Percentiles rank a stretch among this genome's conserved stretches.
Conservation (phyloP, 2,888 invertebrate genomes). For the Chrysina gloriosa region DNA sequence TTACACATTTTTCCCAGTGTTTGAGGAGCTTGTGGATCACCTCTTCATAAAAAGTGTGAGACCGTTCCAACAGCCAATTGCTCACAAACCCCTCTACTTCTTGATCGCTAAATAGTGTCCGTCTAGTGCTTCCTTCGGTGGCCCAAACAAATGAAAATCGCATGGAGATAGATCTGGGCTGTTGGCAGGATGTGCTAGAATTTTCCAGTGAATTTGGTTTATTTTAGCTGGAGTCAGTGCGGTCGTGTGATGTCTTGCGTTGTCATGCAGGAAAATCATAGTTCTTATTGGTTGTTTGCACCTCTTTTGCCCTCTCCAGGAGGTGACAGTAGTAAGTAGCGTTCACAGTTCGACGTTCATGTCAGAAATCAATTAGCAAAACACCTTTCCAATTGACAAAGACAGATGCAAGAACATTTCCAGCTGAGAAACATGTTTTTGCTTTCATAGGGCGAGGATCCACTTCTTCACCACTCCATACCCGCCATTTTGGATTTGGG, state of each 20-base stretch:
- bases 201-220: too few species aligned
- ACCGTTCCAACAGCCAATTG: too few species aligned
- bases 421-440: not conserved
- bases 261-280: not conserved
- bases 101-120: not conserved
- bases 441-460: slow-evolving; percentile 1
- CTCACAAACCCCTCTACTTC: too few species aligned
- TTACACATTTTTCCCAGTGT: too few species aligned
- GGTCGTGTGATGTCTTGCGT: not conserved
- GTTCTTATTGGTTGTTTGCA: not conserved
- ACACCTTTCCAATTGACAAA: not conserved
- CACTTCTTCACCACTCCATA: slow-evolving; percentile 14
- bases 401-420: not conserved
- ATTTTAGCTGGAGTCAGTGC: not conserved
- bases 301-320: not conserved
- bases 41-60: too few species aligned
- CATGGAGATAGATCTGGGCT: not conserved
- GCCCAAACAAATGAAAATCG: not conserved
- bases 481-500: too few species aligned
- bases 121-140: not conserved
- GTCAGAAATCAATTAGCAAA: not conserved
- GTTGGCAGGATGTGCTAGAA: not conserved
- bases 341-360: not conserved
- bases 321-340: not conserved
- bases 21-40: too few species aligned